These are phyloP conservation scores for Folsomia manolachei DNA, from an alignment of 2,888 invertebrate genomes.

Conservation along the genomic window DNA sequence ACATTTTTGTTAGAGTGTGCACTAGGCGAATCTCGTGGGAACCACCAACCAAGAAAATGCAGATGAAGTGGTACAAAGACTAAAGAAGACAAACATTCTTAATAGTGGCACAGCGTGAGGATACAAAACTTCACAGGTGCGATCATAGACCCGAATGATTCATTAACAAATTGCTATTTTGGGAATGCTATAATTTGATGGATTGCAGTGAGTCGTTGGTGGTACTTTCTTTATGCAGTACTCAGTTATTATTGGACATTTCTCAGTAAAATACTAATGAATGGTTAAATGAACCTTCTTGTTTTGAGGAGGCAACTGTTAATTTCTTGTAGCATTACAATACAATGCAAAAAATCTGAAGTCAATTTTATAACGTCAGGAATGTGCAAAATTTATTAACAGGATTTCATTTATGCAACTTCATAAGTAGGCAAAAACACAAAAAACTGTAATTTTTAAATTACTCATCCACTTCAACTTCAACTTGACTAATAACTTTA, in stretches of 20 bases:
- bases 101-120: too few relatives aligned
- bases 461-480: not conserved
- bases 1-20: not conserved
- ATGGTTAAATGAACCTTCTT: not conserved
- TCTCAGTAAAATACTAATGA: not conserved
- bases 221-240: too few relatives aligned
- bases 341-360: not conserved
- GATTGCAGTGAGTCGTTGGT: not conserved
- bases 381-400: not conserved
- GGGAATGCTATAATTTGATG: not conserved
- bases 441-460: not conserved
- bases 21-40: not conserved
- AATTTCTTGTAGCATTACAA: too few relatives aligned
- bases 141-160: not conserved
- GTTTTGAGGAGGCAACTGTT: not conserved
- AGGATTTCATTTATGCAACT: not conserved
- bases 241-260: not conserved
- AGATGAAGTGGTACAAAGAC: not conserved
- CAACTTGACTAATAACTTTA: constrained; percentile 6
- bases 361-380: not conserved
- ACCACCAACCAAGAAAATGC: not conserved
- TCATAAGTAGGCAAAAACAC: not conserved
- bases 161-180: constrained; percentile 10
- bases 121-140: not conserved
- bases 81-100: too few relatives aligned